Base-by-base conservation (phyloP, 2,888 invertebrate species). In the Ramazzottius varieornatus region DNA sequence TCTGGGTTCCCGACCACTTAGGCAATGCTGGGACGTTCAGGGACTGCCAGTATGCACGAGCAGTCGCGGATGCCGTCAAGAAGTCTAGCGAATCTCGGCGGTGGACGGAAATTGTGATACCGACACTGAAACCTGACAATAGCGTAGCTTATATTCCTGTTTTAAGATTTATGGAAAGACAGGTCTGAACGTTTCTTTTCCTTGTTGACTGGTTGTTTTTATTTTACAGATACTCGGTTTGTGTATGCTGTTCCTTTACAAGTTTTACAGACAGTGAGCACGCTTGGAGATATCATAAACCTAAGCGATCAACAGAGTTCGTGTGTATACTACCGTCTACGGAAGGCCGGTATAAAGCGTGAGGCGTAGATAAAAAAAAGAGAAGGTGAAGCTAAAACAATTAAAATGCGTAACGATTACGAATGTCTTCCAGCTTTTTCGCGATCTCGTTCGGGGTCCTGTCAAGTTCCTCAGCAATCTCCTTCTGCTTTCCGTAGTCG, bases 361-460 rank as follows among this genome's bases (percentile, higher is more conserved):
- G 40, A 13, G 40, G 8, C 40, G 20, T 40, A 40, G 8, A 40
- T 13, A 40, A 40, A 40, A 8, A 40, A 40, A 40, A 40, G 8
- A 40, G 40, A 16, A 68, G 32, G 1, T n/a, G 29, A 20, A 67
- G 16, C 1, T 33, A 68, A n/a, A 24, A 34, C 32, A 33, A 29
- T 83, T 88, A 98, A 81, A 98, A 99, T 4, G 98, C 98, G 75
- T 93, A 98, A 80, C 94, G 83, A 46, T 98, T 98, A 76, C 98
- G 82, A 72, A 98, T 90, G 76, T 98, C 98, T 81, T 99, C 98
- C 65, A 98, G 81, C 76, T 96, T 96, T 78, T 98, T 98, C 4
- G 93, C 92, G 8, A 80, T 93, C 78, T 98, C 96, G 66, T 88
- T 91, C 0, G 94, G 86, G 0, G 89, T 91, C 72, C 92, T 82